Conservation (phyloP, 2,113 vertebrate genomes). For the Bos javanicus region DNA sequence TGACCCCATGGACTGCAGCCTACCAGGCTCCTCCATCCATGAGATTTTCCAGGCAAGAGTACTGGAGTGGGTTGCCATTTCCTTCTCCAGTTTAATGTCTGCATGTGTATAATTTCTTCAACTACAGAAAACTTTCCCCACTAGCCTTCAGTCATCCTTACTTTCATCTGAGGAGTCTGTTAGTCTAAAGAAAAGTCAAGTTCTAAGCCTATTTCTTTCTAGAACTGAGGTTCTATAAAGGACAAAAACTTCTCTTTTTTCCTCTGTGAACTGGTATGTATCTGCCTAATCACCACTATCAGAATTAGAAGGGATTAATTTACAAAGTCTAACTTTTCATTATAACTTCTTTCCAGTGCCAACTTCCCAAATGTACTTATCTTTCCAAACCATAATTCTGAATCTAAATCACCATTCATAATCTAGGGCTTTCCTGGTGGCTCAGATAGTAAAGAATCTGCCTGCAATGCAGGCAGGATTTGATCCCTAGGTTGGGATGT, state of each 20-base stretch:
- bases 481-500: not conserved
- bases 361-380: not conserved
- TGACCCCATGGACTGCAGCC: too few relatives aligned
- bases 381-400: not conserved
- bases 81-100: not conserved
- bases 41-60: too few relatives aligned
- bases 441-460: not conserved
- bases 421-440: not conserved
- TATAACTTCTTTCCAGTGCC: not conserved
- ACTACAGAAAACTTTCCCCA: not conserved
- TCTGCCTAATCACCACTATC: not conserved
- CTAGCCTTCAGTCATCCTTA: not conserved
- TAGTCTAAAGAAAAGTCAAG: not conserved
- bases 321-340: not conserved
- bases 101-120: not conserved
- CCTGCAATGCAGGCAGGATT: not conserved
- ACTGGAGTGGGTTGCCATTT: too few relatives aligned
- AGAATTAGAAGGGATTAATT: not conserved
- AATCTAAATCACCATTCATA: not conserved
- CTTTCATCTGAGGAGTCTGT: not conserved
- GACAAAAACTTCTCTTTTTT: not conserved
- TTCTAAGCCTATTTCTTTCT: not conserved
- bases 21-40: too few relatives aligned
- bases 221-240: not conserved
- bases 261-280: not conserved